Percentiles rank a stretch among this genome's conserved stretches.
phyloP scores from a whole-genome alignment of 2,113 vertebrate genomes.

The Cynoglossus semilaevis region DNA sequence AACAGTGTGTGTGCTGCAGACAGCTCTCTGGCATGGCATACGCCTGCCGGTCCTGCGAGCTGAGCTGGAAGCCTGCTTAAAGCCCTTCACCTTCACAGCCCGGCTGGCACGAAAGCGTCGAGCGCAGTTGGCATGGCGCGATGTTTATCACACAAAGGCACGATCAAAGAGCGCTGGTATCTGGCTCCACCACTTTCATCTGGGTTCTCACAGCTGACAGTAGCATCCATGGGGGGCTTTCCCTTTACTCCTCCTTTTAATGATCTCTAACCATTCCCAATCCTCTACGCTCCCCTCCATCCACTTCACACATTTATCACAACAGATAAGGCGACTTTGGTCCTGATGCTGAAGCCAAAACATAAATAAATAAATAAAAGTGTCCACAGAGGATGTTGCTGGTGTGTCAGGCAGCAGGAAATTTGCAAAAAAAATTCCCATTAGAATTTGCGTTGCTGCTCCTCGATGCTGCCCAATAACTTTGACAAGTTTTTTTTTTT shows the following conservation, averaged over 20 bases:
- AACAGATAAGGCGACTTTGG: conserved; percentile 58
- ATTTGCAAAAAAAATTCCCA: conserved; percentile 30
- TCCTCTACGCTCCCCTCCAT: conserved; percentile 12
- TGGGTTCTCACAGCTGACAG: conserved; percentile 78
- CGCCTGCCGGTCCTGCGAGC: conserved; percentile 60
- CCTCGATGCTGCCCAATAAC: not conserved
- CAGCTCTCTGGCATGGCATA: conserved; percentile 63
- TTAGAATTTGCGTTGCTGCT: conserved; percentile 3
- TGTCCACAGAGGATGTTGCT: conserved; percentile 32
- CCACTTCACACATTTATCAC: conserved; percentile 49
- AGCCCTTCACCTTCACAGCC: conserved; percentile 75
- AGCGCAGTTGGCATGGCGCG: conserved; percentile 68
- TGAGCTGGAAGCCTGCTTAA: conserved; percentile 71
- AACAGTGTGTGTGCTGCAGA: conserved; percentile 29
- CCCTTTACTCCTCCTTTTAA: conserved; percentile 57
- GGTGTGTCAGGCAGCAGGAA: not conserved
- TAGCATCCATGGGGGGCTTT: conserved; percentile 71
- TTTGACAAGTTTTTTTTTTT: conserved; percentile 18
- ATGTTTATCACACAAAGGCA: conserved; percentile 80
- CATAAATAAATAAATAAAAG: too few species aligned
- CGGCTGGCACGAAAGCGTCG: conserved; percentile 54
- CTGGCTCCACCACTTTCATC: conserved; percentile 79
- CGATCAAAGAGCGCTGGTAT: conserved; percentile 77
- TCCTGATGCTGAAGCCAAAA: conserved; percentile 49
- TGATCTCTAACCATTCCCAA: conserved; percentile 41